Evolutionary conservation across 2,113 vertebrate genomes (phyloP).

Genomic region (Erpornis zantholeuca): DNA sequence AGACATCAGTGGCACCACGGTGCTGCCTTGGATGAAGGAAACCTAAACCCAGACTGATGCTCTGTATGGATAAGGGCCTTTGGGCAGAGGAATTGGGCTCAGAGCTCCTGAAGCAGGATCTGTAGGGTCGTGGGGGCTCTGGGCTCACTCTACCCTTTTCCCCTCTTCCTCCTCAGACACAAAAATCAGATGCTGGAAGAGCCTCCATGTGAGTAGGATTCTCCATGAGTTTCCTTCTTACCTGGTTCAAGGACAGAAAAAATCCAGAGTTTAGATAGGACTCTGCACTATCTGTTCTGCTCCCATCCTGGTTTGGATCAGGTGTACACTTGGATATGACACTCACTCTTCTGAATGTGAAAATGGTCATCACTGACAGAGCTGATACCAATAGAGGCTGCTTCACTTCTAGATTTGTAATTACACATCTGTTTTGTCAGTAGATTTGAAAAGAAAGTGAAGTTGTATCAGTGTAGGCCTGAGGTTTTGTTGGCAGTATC

Average conservation of each 20-base stretch:
- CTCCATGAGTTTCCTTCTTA: neutral
- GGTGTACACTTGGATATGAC: neutral
- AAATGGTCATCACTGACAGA: neutral
- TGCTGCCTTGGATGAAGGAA: neutral
- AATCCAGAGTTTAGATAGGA: neutral
- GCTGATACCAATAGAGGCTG: neutral
- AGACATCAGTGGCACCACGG: neutral
- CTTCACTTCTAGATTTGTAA: neutral
- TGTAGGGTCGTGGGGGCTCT: neutral
- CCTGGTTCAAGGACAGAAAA: neutral
- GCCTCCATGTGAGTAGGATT: neutral
- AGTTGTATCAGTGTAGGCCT: neutral
- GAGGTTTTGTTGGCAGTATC: neutral
- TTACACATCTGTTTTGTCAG: neutral
- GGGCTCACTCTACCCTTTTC: neutral
- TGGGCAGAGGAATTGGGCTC: accelerated
- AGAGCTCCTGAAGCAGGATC: neutral
- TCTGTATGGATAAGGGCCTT: neutral
- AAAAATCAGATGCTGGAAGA: neutral
- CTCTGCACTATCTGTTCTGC: neutral
- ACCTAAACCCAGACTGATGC: neutral
- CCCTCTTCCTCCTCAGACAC: neutral
- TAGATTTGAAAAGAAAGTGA: neutral
- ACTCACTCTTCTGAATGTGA: neutral
- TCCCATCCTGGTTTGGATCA: neutral